Percentiles rank a stretch among this genome's conserved stretches.
Evolutionary conservation across 2,888 invertebrate species (phyloP).

Genomic region (Baronia brevicornis): DNA sequence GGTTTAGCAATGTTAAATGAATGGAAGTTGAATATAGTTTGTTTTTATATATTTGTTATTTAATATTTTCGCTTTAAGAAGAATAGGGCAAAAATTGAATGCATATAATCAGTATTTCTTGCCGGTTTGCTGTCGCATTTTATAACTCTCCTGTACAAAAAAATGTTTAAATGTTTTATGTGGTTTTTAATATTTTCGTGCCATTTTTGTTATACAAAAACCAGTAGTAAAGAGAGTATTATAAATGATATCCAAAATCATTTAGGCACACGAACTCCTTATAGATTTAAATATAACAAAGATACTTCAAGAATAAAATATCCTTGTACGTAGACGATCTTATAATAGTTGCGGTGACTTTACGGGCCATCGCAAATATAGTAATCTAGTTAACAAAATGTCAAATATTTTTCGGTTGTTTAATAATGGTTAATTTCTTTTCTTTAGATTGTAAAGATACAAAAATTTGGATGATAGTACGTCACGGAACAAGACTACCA

Average conservation of each 20-base stretch:
- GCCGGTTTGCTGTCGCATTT: neutral
- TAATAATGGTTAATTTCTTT: no score
- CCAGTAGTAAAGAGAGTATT: conserved; percentile 16
- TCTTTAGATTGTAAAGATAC: conserved; percentile 77
- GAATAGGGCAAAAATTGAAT: no score
- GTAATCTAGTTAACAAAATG: no score
- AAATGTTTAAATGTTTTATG: conserved; percentile 5
- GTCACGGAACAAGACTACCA: conserved; percentile 88
- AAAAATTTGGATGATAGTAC: conserved; percentile 84
- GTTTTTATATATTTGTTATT: no score
- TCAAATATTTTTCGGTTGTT: no score
- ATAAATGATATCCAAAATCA: conserved; percentile 44
- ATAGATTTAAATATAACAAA: conserved; percentile 80
- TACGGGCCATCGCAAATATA: no score
- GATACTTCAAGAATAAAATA: conserved; percentile 76
- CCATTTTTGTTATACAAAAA: neutral
- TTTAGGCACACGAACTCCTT: conserved; percentile 83
- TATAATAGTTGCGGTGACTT: no score
- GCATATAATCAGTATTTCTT: no score
- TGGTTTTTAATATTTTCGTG: conserved; percentile 1
- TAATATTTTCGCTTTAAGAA: no score
- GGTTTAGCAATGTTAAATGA: no score
- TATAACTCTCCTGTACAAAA: neutral
- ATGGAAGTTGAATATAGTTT: no score
- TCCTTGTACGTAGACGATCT: conserved; percentile 74